Base-by-base conservation (phyloP, 1,140 invertebrate genomes). In the Aethina tumida region DNA sequence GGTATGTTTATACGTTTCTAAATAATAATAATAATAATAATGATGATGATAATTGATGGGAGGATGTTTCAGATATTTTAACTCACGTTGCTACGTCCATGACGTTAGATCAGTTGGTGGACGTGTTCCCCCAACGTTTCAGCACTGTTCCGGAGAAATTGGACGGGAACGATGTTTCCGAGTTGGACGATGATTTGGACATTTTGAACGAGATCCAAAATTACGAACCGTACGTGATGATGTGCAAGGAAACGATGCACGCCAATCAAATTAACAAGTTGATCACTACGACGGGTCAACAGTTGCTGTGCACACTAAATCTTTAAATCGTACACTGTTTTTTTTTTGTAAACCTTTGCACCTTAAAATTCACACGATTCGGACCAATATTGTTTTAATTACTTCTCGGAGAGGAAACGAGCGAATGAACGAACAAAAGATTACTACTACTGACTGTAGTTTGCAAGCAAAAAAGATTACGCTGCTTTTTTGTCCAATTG, bases 211-310 rank as follows among this genome's bases (percentile, higher is more conserved):
- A 62, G 35, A 62, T 62, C 8, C 55, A 60, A 31, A 51, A 57
- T 39, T 62, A 62, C 24, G 58, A 59, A 10, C 63, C 63, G 19
- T 73, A 69, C 36, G 63, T 68, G 4, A 64, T 63, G 35, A 62
- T 70, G 41, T 73, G 69, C 40, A 66, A 63, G 39, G 68, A 70
- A 52, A 66, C 68, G 5, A 63, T 69, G 50, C 70, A 73, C 28
- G 74, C 74, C 5, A 73, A 75, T 55, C 69, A 74, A 40, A 70
- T 77, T 5, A 71, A 68, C 48, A 69, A 69, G 32, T 61, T 76
- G 43, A 71, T 77, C 33, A 71, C 73, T 39, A 68, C 70, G 35
- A 75, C 72, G 25, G 70, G 71, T 13, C 68, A 73, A 38, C 71
- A 75, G 47, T 62, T 77, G 36, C 48, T 77, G 40, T 63, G 64